Conservation (phyloP, 2,113 vertebrate genomes). For the Anser brachyrhynchus region DNA sequence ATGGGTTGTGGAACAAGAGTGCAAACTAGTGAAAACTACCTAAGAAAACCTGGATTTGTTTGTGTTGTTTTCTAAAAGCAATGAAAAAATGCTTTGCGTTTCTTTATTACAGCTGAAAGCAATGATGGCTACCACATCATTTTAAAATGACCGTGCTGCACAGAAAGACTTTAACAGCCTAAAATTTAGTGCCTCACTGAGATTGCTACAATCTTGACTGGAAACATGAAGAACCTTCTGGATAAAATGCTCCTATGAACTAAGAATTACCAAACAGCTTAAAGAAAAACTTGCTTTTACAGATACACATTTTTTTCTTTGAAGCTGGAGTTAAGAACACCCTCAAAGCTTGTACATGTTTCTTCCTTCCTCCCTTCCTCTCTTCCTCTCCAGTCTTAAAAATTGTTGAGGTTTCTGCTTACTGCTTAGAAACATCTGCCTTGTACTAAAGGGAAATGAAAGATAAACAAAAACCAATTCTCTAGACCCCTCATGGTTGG, state of each 20-base stretch:
- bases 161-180: constrained; percentile 24
- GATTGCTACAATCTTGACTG: constrained; percentile 44
- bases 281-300: constrained; percentile 29
- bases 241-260: constrained; percentile 48
- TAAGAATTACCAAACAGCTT: constrained; percentile 34
- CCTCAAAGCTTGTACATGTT: constrained; percentile 10
- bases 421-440: constrained; percentile 41
- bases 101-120: constrained; percentile 84
- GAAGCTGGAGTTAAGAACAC: constrained; percentile 14
- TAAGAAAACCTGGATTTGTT: not conserved
- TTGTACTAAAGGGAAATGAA: constrained; percentile 43
- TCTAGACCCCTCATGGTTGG: not conserved
- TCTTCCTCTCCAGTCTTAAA: constrained; percentile 26
- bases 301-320: not conserved
- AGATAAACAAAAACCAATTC: constrained; percentile 42
- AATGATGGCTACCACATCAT: constrained; percentile 88
- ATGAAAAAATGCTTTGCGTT: constrained; percentile 27
- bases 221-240: constrained; percentile 50
- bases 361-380: not conserved
- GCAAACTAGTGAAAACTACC: not conserved
- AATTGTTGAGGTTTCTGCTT: constrained; percentile 20
- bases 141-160: constrained; percentile 83
- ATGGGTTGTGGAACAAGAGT: not conserved
- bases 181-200: constrained; percentile 54
- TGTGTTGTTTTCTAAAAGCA: not conserved